phyloP scores from a whole-genome alignment of 2,797 vertebrate species.

The Chaunax sp. region DNA sequence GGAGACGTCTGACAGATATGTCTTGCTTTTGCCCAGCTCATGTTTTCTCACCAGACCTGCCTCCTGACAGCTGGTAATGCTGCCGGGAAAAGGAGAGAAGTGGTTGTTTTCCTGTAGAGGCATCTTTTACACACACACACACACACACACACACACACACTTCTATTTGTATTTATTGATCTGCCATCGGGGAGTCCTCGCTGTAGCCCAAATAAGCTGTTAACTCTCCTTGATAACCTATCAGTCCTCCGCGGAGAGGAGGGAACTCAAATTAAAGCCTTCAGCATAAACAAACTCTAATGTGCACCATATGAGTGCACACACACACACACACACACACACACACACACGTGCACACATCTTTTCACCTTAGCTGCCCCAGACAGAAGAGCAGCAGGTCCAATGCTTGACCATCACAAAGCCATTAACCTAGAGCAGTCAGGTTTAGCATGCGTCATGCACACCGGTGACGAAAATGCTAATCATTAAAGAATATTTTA shows the following conservation, averaged over 20 bases:
- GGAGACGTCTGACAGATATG: conserved; percentile 24
- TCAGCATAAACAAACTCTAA: conserved; percentile 37
- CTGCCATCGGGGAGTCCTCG: conserved; percentile 21
- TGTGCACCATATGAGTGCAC: background rate
- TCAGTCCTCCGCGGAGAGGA: conserved; percentile 17
- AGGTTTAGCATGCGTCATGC: no score
- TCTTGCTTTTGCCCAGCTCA: conserved; percentile 17
- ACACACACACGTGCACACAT: conserved; percentile 5
- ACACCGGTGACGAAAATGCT: no score
- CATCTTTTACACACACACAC: background rate
- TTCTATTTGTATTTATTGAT: conserved; percentile 34
- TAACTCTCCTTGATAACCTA: conserved; percentile 33
- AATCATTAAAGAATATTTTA: no score
- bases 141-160: conserved; percentile 4
- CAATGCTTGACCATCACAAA: no score
- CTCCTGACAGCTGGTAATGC: conserved; percentile 36
- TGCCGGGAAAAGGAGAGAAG: conserved; percentile 8
- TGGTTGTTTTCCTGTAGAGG: conserved; percentile 4
- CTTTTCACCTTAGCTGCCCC: background rate
- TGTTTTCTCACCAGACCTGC: conserved; percentile 35
- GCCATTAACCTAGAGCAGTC: no score
- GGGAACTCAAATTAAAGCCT: conserved; percentile 39
- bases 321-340: conserved; percentile 10
- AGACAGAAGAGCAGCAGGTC: no score
- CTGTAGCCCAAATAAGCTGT: conserved; percentile 34